Evolutionary conservation across 2,888 invertebrate species (phyloP).

Genomic region (Sericinus montela): DNA sequence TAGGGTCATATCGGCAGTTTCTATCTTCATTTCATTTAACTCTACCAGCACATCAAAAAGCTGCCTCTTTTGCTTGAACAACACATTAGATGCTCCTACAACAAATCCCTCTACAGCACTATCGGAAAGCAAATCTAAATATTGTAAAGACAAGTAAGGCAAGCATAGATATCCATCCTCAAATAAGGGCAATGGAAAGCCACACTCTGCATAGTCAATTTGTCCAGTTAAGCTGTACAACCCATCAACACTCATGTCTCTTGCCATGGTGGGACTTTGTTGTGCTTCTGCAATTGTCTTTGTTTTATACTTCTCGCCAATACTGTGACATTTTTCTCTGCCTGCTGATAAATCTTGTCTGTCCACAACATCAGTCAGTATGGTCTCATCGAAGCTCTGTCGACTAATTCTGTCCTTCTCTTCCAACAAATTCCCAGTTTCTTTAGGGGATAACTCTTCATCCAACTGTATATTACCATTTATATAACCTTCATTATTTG

Average conservation of each 20-base stretch:
- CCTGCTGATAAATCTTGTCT: slow-evolving; percentile 51
- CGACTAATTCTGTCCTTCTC: slow-evolving; percentile 66
- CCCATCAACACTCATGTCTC: slow-evolving; percentile 83
- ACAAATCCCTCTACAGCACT: slow-evolving; percentile 91
- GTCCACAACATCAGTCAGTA: slow-evolving; percentile 55
- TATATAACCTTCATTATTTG: slow-evolving; percentile 39
- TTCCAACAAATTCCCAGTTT: slow-evolving; percentile 60
- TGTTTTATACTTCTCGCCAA: slow-evolving; percentile 69
- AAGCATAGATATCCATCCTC: slow-evolving; percentile 95
- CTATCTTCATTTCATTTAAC: slow-evolving; percentile 91
- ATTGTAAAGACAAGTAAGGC: slow-evolving; percentile 96
- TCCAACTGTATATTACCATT: slow-evolving; percentile 47
- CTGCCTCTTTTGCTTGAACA: slow-evolving; percentile 97
- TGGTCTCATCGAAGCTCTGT: slow-evolving; percentile 66
- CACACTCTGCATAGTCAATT: slow-evolving; percentile 86
- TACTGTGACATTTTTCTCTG: slow-evolving; percentile 72
- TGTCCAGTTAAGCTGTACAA: slow-evolving; percentile 83
- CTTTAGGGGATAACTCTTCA: slow-evolving; percentile 64
- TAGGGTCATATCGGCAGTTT: slow-evolving; percentile 88
- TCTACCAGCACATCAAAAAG: slow-evolving; percentile 95
- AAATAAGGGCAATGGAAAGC: slow-evolving; percentile 93
- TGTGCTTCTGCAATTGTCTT: slow-evolving; percentile 60
- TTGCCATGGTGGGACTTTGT: slow-evolving; percentile 79
- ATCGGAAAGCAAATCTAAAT: slow-evolving; percentile 94
- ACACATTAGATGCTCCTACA: slow-evolving; percentile 98